These are phyloP conservation scores for Papilio polyxenes DNA, from an alignment of 1,140 invertebrate species.

Conservation along the genomic window DNA sequence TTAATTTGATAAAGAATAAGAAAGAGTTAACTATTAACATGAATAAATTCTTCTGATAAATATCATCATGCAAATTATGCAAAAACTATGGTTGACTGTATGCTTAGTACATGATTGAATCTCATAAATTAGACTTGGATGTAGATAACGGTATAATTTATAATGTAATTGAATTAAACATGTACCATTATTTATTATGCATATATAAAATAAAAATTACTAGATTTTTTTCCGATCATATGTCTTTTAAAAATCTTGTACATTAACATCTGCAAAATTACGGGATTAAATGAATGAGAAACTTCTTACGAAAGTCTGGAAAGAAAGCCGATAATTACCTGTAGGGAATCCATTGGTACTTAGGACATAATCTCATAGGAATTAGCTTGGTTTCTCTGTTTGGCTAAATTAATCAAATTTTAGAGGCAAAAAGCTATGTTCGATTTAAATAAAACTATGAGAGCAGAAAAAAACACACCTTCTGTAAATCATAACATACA, in stretches of 20 bases:
- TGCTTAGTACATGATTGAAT: neutral
- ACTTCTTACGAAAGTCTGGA: neutral
- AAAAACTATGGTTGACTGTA: constrained; percentile 18
- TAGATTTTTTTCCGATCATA: no score
- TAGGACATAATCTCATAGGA: neutral
- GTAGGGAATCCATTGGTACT: neutral
- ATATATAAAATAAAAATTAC: no score
- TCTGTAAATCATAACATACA: no score
- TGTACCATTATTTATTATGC: no score
- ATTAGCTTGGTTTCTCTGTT: neutral
- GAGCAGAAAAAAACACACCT: neutral
- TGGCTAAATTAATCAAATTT: neutral
- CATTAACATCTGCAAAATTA: neutral
- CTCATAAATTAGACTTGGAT: neutral
- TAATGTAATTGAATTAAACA: no score
- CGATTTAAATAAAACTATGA: neutral
- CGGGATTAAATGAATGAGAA: neutral
- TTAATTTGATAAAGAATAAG: neutral
- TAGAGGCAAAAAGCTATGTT: neutral
- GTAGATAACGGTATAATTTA: neutral
- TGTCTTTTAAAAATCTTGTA: no score
- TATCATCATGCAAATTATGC: neutral
- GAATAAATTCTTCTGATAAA: neutral
- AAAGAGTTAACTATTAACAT: neutral
- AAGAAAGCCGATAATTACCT: constrained; percentile 23